phyloP scores from a whole-genome alignment of 2,113 vertebrate species.

The Sminthopsis crassicaudata region DNA sequence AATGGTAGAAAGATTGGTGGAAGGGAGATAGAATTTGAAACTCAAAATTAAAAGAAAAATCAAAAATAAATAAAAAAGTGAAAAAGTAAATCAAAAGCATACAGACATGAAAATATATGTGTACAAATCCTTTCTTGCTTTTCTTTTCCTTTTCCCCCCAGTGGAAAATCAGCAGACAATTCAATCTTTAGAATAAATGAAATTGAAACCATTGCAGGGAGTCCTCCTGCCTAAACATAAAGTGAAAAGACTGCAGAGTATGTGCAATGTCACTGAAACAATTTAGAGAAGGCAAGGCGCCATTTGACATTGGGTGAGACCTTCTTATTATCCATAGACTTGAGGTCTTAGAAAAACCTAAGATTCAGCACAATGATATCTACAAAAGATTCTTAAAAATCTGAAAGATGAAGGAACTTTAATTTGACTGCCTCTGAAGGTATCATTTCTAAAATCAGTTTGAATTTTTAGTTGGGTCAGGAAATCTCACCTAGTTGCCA shows the following conservation, averaged over 20 bases:
- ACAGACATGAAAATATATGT: background rate
- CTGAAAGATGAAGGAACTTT: background rate
- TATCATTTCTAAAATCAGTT: background rate
- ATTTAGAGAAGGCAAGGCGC: background rate
- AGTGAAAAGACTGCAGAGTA: background rate
- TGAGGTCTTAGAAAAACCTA: background rate
- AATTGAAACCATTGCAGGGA: no score
- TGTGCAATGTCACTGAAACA: background rate
- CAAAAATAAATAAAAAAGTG: background rate
- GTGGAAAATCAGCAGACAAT: background rate
- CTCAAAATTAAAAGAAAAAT: background rate
- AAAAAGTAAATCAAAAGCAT: background rate
- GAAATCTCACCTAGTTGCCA: background rate
- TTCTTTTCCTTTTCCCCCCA: background rate
- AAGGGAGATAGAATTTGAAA: background rate
- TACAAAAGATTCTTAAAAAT: background rate
- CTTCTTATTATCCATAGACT: background rate
- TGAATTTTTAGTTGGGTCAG: background rate
- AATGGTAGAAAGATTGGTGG: background rate
- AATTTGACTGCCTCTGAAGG: background rate
- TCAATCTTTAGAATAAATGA: no score
- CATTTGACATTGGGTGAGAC: background rate
- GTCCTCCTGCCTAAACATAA: background rate
- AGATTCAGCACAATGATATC: background rate
- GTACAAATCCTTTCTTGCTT: background rate